A percentile compares a stretch with the other conserved stretches of the same genome.
Evolutionary conservation across 1,140 invertebrate genomes (phyloP).

Genomic region (Hesperophylax magnus): DNA sequence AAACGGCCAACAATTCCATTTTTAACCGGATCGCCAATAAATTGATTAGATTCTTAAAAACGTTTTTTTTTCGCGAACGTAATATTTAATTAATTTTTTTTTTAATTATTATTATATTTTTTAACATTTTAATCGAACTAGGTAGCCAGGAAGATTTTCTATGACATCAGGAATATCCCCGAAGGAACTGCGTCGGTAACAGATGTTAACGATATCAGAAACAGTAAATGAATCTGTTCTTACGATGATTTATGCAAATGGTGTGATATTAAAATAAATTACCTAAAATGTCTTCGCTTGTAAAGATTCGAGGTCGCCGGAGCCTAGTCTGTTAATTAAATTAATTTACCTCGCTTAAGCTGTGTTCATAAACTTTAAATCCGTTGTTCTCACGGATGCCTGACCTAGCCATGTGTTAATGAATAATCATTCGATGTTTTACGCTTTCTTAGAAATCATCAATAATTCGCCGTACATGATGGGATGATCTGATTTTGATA

Average conservation of each 20-base stretch:
- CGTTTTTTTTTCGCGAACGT: no score
- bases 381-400: neutral
- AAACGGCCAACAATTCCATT: no score
- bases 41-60: no score
- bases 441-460: no score
- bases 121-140: no score
- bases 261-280: slow-evolving; percentile 23
- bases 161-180: neutral
- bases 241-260: slow-evolving; percentile 18
- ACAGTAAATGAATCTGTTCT: slow-evolving; percentile 10
- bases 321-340: slow-evolving; percentile 10
- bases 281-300: neutral
- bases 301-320: slow-evolving; percentile 2
- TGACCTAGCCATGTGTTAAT: slow-evolving; percentile 4
- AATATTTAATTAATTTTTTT: no score
- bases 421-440: neutral
- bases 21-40: no score
- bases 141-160: no score
- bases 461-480: no score
- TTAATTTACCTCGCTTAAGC: neutral
- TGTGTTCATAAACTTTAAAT: neutral
- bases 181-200: neutral
- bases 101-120: no score
- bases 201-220: slow-evolving; percentile 11
- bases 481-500: no score